These are phyloP conservation scores for Hydroisotoma schaefferi DNA, from an alignment of 2,888 invertebrate species.

Conservation along the genomic window DNA sequence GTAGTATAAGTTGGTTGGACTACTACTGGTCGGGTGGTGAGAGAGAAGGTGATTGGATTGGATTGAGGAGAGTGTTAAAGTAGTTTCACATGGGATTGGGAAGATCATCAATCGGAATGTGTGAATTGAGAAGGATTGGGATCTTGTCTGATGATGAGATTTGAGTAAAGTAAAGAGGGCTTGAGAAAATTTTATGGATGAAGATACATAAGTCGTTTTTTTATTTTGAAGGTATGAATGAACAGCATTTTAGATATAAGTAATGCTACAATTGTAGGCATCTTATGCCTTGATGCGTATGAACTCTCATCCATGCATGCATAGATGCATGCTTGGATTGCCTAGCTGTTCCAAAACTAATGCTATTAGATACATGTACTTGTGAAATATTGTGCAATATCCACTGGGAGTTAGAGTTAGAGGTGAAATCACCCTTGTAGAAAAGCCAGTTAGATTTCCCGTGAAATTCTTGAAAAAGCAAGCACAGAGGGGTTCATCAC, in stretches of 20 bases:
- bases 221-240: too few species aligned
- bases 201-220: slow-evolving; percentile 5
- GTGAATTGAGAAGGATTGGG: slow-evolving; percentile 26
- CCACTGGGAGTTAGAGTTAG: too few species aligned
- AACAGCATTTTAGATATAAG: too few species aligned
- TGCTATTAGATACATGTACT: too few species aligned
- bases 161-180: slow-evolving; percentile 11
- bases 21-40: slow-evolving; percentile 12
- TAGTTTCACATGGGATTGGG: slow-evolving; percentile 21
- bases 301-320: too few species aligned
- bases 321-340: too few species aligned
- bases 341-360: too few species aligned
- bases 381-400: too few species aligned
- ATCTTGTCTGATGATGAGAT: slow-evolving; percentile 13
- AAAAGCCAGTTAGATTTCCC: slow-evolving; percentile 11
- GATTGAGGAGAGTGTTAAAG: slow-evolving; percentile 9
- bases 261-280: too few species aligned
- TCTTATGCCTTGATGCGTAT: too few species aligned
- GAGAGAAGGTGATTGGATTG: slow-evolving; percentile 11
- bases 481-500: slow-evolving; percentile 3
- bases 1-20: too few species aligned
- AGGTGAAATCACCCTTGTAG: slow-evolving; percentile 6
- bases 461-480: slow-evolving; percentile 9
- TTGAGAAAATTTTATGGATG: slow-evolving; percentile 18
- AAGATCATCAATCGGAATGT: slow-evolving; percentile 34